Conservation (phyloP, 2,113 vertebrate species). For the Rynchops niger region DNA sequence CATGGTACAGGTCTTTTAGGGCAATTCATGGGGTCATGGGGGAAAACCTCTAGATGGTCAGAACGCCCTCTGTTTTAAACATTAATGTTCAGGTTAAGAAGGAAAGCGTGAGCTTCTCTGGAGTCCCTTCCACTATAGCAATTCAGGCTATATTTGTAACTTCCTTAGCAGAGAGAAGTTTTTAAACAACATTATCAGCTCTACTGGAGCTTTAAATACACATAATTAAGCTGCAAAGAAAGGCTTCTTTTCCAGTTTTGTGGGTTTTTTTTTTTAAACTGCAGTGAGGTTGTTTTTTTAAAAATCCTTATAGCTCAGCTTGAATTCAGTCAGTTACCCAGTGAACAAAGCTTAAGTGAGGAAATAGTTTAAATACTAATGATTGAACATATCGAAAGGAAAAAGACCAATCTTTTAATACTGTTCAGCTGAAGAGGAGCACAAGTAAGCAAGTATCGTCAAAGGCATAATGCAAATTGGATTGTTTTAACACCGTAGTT, state of each 20-base stretch:
- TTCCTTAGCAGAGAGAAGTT: neutral
- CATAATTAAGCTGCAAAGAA: slow-evolving; percentile 47
- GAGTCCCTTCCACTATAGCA: neutral
- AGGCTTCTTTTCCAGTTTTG: neutral
- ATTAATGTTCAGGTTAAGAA: neutral
- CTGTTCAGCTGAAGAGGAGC: neutral
- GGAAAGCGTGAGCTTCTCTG: neutral
- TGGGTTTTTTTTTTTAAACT: neutral
- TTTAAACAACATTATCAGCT: slow-evolving; percentile 52
- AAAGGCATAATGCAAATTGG: slow-evolving; percentile 35
- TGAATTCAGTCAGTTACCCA: neutral
- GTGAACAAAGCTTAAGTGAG: slow-evolving; percentile 3
- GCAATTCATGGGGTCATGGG: neutral
- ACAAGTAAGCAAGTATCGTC: slow-evolving; percentile 13
- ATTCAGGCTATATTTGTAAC: slow-evolving; percentile 29
- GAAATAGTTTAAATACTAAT: slow-evolving; percentile 29
- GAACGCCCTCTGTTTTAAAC: neutral
- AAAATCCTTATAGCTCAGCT: slow-evolving; percentile 12
- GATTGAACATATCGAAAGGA: neutral
- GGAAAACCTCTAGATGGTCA: neutral
- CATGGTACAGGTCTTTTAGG: neutral
- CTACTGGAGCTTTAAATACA: slow-evolving; percentile 51
- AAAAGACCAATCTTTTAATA: slow-evolving; percentile 16
- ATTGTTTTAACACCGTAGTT: slow-evolving; percentile 9
- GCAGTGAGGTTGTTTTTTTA: neutral